These are phyloP conservation scores for Andrena cerasifolii DNA, from an alignment of 1,140 invertebrate species.

Conservation along the genomic window DNA sequence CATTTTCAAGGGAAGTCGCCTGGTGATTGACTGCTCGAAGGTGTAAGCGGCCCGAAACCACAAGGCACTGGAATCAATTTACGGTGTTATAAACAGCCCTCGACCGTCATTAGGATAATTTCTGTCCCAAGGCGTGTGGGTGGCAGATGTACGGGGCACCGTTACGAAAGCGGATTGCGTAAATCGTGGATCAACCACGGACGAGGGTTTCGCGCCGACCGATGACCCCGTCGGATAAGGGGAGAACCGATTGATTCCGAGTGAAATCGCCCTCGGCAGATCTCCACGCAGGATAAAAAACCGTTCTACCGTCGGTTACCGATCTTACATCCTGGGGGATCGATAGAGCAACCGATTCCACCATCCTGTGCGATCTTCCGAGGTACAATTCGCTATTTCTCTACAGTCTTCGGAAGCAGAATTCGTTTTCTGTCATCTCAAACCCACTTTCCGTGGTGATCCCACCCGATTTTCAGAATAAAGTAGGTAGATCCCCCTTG, in stretches of 20 bases:
- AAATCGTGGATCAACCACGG: slow-evolving; percentile 72
- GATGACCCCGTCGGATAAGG: slow-evolving; percentile 61
- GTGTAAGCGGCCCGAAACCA: slow-evolving; percentile 69
- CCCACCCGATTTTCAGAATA: too few species aligned
- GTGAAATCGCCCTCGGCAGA: slow-evolving; percentile 49
- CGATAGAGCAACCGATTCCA: too few species aligned
- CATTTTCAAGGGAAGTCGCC: slow-evolving; percentile 48
- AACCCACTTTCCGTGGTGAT: too few species aligned
- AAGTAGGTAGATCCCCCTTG: too few species aligned
- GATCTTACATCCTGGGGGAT: too few species aligned
- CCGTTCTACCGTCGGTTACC: not conserved
- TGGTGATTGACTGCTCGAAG: slow-evolving; percentile 73
- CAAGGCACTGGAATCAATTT: slow-evolving; percentile 78
- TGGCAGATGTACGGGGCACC: slow-evolving; percentile 76
- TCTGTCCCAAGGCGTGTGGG: slow-evolving; percentile 75
- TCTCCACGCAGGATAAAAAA: not conserved
- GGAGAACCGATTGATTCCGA: slow-evolving; percentile 66
- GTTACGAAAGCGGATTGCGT: slow-evolving; percentile 71
- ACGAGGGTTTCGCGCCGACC: slow-evolving; percentile 44
- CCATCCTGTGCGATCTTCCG: too few species aligned
- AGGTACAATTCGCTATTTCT: too few species aligned
- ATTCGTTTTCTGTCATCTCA: too few species aligned
- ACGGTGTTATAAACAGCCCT: slow-evolving; percentile 68
- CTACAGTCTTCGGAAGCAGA: too few species aligned
- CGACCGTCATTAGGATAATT: slow-evolving; percentile 77